Base-by-base conservation (phyloP, 1,140 invertebrate genomes). In the Helicoverpa armigera region DNA sequence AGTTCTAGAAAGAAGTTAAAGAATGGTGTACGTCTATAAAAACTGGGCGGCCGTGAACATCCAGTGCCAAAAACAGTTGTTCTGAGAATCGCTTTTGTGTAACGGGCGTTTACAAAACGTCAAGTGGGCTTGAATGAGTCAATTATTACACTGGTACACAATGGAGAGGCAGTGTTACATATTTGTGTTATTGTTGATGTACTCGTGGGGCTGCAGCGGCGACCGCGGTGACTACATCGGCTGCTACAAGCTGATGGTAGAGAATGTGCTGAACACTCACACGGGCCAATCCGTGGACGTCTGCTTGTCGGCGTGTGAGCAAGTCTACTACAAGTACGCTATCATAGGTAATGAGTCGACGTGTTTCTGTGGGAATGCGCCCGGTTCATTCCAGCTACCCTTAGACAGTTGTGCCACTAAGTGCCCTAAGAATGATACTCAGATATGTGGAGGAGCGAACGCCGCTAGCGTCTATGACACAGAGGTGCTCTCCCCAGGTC, bases 391-490 rank as follows among this genome's bases (percentile, higher is more conserved):
- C 51, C 87, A 90, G 81, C 54, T 94, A 18, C 85, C 83, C 0
- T 60, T 79, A 53, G 90, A 93, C 2, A 75, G 91, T 0, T 96
- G 96, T 79, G 87, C 92, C 78, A 94, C 90, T 0, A 91, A 94
- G 0, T 96, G 95, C 51, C 90, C 95, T 18, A 95, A 95, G 78
- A 95, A 95, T 80, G 95, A 94, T 78, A 92, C 94, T 1, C 95
- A 96, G 82, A 95, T 92, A 53, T 96, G 96, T 80, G 96, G 95
- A 0, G 95, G 96, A 10, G 92, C 93, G 7, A 92, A 95, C 51
- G 92, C 94, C 0, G 93, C 94, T 12, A 96, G 95, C 50, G 95
- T 96, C 0, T 96, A 96, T 83, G 95, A 95, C 58, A 96, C 95
- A 0, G 94, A 94, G 13, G 89, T 95, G 2, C 83, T 83, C 3